Evolutionary conservation across 2,113 vertebrate species (phyloP).

Genomic region (Tonatia bakeri): DNA sequence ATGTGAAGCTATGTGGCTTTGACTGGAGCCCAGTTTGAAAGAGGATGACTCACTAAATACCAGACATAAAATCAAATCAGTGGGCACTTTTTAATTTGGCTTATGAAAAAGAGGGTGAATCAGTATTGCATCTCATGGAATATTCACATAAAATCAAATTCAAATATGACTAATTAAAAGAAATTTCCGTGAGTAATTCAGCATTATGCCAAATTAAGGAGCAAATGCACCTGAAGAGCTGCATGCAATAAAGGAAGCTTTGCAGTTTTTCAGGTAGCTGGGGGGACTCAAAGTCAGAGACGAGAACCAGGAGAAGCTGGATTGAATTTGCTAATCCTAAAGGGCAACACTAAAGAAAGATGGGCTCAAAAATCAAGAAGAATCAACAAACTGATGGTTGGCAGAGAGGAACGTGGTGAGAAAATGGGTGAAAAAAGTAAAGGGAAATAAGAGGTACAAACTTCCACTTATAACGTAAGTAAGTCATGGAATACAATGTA

Average conservation of each 20-base stretch:
- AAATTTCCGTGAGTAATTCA: slow-evolving; percentile 36
- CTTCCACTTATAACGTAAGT: not conserved
- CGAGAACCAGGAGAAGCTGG: not conserved
- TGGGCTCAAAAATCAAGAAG: not conserved
- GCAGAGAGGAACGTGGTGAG: not conserved
- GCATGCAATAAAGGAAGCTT: not conserved
- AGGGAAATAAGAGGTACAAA: not conserved
- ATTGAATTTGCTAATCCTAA: not conserved
- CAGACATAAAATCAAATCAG: not conserved
- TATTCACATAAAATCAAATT: slow-evolving; percentile 43
- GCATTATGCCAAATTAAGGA: slow-evolving; percentile 39
- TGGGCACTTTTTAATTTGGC: slow-evolving; percentile 53
- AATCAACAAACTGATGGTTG: not conserved
- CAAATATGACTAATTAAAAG: slow-evolving; percentile 60
- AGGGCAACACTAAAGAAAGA: not conserved
- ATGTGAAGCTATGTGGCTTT: not conserved
- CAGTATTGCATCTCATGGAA: slow-evolving; percentile 23
- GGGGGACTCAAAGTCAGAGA: not conserved
- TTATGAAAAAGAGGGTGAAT: slow-evolving; percentile 43
- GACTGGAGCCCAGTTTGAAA: not conserved
- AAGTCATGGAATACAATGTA: not conserved
- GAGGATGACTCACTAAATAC: not conserved
- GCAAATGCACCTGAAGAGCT: not conserved
- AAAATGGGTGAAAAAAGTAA: not conserved
- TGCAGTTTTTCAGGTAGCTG: not conserved